Percentiles rank a stretch among this genome's conserved stretches.
These are phyloP conservation scores for Nycteola revayana DNA, from an alignment of 2,888 invertebrate genomes.

Conservation along the genomic window DNA sequence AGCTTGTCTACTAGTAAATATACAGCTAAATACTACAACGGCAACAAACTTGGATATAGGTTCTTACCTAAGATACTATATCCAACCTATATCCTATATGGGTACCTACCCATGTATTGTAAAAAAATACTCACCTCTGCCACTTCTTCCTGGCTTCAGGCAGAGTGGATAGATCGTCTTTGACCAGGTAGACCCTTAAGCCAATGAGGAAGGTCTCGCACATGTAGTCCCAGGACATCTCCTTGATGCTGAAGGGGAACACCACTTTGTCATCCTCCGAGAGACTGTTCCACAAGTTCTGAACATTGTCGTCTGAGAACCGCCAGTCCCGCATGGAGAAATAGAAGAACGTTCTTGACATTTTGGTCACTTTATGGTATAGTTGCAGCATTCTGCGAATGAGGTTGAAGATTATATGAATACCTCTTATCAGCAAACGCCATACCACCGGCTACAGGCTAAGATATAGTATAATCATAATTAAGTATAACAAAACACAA, in stretches of 20 bases:
- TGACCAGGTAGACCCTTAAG: conserved; percentile 88
- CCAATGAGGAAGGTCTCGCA: conserved; percentile 66
- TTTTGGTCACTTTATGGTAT: conserved; percentile 88
- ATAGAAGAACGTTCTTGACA: conserved; percentile 88
- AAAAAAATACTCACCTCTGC: conserved; percentile 77
- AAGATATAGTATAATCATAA: no score
- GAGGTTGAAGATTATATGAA: no score
- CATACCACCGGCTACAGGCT: no score
- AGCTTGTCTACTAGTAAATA: no score
- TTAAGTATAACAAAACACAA: no score
- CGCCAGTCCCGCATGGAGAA: conserved; percentile 91
- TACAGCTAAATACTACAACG: no score
- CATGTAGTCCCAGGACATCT: conserved; percentile 87
- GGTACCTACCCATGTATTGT: no score
- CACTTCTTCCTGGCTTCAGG: conserved; percentile 85
- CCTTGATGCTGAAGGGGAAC: conserved; percentile 87
- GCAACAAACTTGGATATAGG: no score
- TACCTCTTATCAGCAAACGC: no score
- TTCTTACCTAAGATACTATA: no score
- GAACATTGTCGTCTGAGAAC: conserved; percentile 84
- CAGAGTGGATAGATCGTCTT: conserved; percentile 89
- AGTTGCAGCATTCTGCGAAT: conserved; percentile 86
- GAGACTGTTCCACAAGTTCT: conserved; percentile 81
- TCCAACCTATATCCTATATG: no score
- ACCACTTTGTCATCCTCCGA: conserved; percentile 80